Evolutionary conservation across 2,888 invertebrate genomes (phyloP), one percentile per base, ranked within the genome.

Genomic region (Drosophila pseudotakahashii): DNA sequence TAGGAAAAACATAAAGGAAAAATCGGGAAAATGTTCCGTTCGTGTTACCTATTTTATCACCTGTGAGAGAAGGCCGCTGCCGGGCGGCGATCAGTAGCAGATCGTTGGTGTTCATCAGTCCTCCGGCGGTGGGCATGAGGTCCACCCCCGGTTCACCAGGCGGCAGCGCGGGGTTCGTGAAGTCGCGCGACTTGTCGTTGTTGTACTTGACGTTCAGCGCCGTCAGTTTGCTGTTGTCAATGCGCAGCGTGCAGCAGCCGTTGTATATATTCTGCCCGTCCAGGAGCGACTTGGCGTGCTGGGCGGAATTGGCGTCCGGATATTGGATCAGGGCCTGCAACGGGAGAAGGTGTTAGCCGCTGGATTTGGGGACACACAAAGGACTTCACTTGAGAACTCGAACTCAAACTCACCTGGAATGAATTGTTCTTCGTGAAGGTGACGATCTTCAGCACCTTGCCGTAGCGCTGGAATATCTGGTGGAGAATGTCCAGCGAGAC

Each of bases 191-290:
- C 94, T 99, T 99, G 94, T 99, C 99, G 93, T 99, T 99, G 94
- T 99, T 99, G 94, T 98, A 99, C 93, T 99, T 98, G 85, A 99
- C 99, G 93, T 99, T 99, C 89, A 99, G 94, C 88, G 97, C 98
- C 89, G 97, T 96, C 95, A 99, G 95, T 94, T 99, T 99, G 89
- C 98, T 98, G 94, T 98, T 99, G 93, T 99, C 99, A 92, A 99
- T 99, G 92, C 99, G 96, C 90, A 99, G 94, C 62, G 99, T 99
- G 94, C 99, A 99, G 94, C 99, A 99, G 70, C 98, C 98, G 93
- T 98, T 99, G 95, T 99, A 99, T 91, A 99, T 98, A 93, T 99
- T 99, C 93, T 99, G 99, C 47, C 99, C 99, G 92, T 99, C 99
- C 89, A 99, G 94, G 69, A 98, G 96, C 93, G 96, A 94, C 95